These are phyloP conservation scores for Chrysolina oricalcia DNA, from an alignment of 2,888 invertebrate species.

Conservation along the genomic window DNA sequence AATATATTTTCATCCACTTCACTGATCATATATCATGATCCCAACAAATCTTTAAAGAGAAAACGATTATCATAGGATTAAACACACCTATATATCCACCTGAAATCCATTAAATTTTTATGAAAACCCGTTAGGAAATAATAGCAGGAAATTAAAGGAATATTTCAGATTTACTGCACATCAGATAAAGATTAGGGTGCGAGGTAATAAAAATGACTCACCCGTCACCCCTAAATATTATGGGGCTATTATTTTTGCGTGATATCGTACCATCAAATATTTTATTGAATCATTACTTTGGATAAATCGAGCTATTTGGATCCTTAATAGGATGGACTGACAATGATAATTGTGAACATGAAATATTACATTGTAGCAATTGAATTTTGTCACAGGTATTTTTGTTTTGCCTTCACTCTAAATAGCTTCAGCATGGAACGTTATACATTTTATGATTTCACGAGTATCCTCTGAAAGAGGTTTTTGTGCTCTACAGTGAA, in stretches of 20 bases:
- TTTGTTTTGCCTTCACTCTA: too few species aligned
- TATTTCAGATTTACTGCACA: background rate
- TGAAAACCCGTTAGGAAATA: background rate
- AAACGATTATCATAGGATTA: too few species aligned
- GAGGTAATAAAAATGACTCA: constrained; percentile 11
- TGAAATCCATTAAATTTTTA: background rate
- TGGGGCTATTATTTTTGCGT: constrained; percentile 10
- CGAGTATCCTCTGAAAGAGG: too few species aligned
- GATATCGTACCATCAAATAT: constrained; percentile 17
- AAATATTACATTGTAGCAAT: constrained; percentile 1
- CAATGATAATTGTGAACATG: background rate
- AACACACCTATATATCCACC: background rate
- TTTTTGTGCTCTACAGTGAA: too few species aligned
- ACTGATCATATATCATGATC: too few species aligned
- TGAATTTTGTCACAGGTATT: too few species aligned
- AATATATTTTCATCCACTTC: too few species aligned
- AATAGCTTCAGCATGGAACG: too few species aligned
- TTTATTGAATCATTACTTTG: constrained; percentile 15
- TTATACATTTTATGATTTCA: too few species aligned
- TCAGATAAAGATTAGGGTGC: background rate
- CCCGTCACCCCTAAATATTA: background rate
- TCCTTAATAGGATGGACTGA: background rate
- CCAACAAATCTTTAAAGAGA: too few species aligned
- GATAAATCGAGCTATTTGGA: background rate
- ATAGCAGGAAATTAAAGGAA: background rate